Evolutionary conservation across 2,888 invertebrate species (phyloP), one percentile per base, ranked within the genome.

Genomic region (Oxytorus armatus): DNA sequence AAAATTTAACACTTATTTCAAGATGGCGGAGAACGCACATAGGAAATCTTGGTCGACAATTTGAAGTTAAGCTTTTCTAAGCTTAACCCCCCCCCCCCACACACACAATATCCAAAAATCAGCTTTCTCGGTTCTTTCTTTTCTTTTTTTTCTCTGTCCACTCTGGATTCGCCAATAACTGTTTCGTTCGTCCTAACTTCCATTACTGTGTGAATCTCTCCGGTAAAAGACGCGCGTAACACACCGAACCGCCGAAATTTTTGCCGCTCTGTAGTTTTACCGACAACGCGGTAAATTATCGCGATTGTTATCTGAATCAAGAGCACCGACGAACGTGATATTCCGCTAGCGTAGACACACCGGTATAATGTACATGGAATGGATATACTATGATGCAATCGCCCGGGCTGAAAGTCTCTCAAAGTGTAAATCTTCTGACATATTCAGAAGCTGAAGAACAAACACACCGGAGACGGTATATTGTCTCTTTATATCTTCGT

Each of bases 251-350:
- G 8, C n/a, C 16, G 29, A 49, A 47, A 16, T n/a, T 49, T 49
- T 49, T 29, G 14, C 44, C 33, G 25, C 33, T 49, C 18, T 49
- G 49, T 33, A 70, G 44, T 68, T 68, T 33, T 42, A 42, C 51
- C 59, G 68, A 51, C 75, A 29, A 51, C 16, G 18, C 16, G 21
- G 39, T 42, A 59, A 76, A 51, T 53, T 47, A 74, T 74, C 36
- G 5, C 23, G 74, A 74, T 74, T 47, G 65, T 74, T 74, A 74
- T 74, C 74, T 16, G 36, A 36, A 74, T 66, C 55, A 74, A 74
- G 66, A 57, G 65, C 57, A 57, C 65, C 66, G 74, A n/a, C 36
- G 8, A 36, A 36, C n/a, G 36, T 8, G 36, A 36, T 36, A 36
- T 36, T 36, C 36, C 36, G 10, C 36, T 1, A 36, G 36, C 10